phyloP scores from a whole-genome alignment of 1,140 invertebrate species.

The Drosophila dunni region DNA sequence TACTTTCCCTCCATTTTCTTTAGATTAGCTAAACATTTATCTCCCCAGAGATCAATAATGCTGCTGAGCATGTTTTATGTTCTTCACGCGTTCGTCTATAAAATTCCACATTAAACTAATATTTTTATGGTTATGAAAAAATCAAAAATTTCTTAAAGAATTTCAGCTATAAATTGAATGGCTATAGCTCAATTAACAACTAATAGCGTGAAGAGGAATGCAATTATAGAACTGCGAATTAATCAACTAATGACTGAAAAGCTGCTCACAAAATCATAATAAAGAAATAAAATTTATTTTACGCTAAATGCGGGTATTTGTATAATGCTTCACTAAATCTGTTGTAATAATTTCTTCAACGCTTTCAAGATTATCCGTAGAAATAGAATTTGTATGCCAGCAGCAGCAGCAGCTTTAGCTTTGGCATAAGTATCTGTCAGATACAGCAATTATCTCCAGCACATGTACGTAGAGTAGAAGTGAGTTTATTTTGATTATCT shows the following conservation, averaged over 20 bases:
- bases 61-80: constrained; percentile 7
- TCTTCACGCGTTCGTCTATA: constrained; percentile 7
- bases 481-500: constrained; percentile 24
- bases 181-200: constrained; percentile 10
- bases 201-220: constrained; percentile 7
- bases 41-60: not conserved
- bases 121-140: constrained; percentile 3
- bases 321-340: constrained; percentile 3
- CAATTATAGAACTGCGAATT: constrained; percentile 9
- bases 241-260: constrained; percentile 19
- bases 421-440: constrained; percentile 18
- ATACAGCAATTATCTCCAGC: constrained; percentile 19
- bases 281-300: not conserved
- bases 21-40: not conserved
- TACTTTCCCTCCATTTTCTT: too few relatives aligned
- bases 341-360: not conserved
- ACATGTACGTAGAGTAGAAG: constrained; percentile 5
- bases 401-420: not conserved
- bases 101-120: not conserved
- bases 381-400: not conserved
- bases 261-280: constrained; percentile 1
- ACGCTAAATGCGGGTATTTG: not conserved
- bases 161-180: constrained; percentile 6
- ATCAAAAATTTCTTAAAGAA: not conserved
- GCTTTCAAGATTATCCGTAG: constrained; percentile 9